phyloP scores from a whole-genome alignment of 1,140 invertebrate species.

The Radopholus similis region DNA sequence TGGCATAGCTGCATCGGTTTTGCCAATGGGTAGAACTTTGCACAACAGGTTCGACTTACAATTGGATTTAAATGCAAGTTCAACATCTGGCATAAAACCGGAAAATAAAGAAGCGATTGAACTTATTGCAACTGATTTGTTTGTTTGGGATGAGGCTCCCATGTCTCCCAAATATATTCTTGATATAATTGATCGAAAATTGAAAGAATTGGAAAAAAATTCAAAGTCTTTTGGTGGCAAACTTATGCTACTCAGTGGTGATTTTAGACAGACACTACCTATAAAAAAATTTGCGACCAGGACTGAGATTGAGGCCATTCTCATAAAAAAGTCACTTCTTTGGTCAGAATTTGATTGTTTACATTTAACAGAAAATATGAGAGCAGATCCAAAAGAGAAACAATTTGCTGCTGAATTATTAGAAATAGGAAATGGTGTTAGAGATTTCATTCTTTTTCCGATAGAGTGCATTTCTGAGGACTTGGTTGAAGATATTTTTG shows the following conservation, averaged over 20 bases:
- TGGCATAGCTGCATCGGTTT: slow-evolving; percentile 9
- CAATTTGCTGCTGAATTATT: slow-evolving; percentile 39
- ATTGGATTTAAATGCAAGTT: not conserved
- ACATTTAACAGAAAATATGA: slow-evolving; percentile 41
- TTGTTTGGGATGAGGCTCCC: slow-evolving; percentile 38
- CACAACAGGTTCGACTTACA: slow-evolving; percentile 16
- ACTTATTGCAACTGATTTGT: slow-evolving; percentile 16
- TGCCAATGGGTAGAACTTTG: not conserved
- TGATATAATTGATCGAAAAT: slow-evolving; percentile 29
- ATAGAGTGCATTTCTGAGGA: slow-evolving; percentile 10
- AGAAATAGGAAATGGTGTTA: slow-evolving; percentile 39
- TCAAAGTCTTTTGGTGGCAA: slow-evolving; percentile 46
- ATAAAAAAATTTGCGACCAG: slow-evolving; percentile 32
- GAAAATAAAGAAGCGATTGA: not conserved
- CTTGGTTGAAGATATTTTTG: slow-evolving; percentile 19
- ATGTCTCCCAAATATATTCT: slow-evolving; percentile 26
- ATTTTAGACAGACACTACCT: slow-evolving; percentile 53
- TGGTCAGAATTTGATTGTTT: slow-evolving; percentile 38
- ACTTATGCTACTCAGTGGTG: slow-evolving; percentile 46
- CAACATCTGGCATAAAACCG: not conserved
- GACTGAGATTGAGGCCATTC: slow-evolving; percentile 36
- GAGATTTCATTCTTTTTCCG: slow-evolving; percentile 31
- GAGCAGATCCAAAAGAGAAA: slow-evolving; percentile 14
- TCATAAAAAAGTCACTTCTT: slow-evolving; percentile 42
- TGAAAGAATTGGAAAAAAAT: slow-evolving; percentile 40